Evolutionary conservation across 2,888 invertebrate genomes (phyloP), one percentile per base, ranked within the genome.

Genomic region (Cephonodes hylas): DNA sequence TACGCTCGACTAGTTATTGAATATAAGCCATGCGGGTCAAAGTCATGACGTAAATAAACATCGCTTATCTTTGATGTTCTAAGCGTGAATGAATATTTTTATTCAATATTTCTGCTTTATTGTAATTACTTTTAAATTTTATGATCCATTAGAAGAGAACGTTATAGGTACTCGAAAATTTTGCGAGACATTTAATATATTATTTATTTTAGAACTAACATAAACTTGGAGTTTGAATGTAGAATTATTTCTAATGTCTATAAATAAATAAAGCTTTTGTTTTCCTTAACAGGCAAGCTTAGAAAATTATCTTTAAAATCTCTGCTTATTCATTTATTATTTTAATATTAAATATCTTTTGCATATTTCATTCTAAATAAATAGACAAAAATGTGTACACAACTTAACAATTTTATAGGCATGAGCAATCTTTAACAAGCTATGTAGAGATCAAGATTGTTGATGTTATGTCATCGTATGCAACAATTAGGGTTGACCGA

Each of bases 401-500:
- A 4, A 48, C 15, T 10, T 25, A 7, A 15, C 27, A 6, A n/a
- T 18, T 45, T 4, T 23, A 27, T 53, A 31, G 2, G 8, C 27
- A 53, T 31, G 3, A 18, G 10, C 53, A 18, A 31, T 18, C 53
- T 53, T 10, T 18, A 53, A 53, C 18, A 15, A 53, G 8, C 31
- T 53, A 15, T 48, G 27, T 18, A 18, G 18, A 53, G 53, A 48
- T 53, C 31, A 53, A 31, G 53, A 31, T 53, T 53, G 53, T 53
- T 53, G 53, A 27, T 18, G 31, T 53, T 53, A 53, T 53, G 10
- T 53, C 31, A 53, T 31, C 53, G 18, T 31, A 31, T 31, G 53
- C 27, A 15, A 27, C 27, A 53, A 53, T 53, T 53, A 53, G 18
- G 27, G 15, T 48, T 48, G 48, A 53, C 31, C 53, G 53, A 53